Percentiles rank a stretch among this genome's conserved stretches.
Evolutionary conservation across 2,888 invertebrate species (phyloP).

Genomic region (Ichneumon xanthorius): DNA sequence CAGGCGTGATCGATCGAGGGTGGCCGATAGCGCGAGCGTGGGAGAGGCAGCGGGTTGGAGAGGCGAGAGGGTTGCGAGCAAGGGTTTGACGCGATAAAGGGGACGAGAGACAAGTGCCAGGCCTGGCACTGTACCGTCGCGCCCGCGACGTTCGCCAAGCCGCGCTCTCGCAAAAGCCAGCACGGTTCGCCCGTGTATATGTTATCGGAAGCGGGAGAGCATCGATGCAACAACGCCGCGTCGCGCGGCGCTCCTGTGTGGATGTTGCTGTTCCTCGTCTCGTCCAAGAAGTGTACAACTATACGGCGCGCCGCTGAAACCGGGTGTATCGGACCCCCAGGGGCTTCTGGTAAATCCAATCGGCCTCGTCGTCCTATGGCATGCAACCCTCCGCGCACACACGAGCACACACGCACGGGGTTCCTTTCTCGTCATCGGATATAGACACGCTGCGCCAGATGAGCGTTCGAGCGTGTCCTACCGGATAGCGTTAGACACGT

Average conservation of each 20-base stretch:
- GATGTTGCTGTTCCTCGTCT: constrained; percentile 20
- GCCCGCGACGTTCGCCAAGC: constrained; percentile 21
- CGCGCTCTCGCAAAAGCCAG: constrained; percentile 1
- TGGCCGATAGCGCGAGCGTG: constrained; percentile 5
- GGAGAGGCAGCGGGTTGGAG: background rate
- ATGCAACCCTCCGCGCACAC: constrained; percentile 18
- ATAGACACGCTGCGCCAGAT: constrained; percentile 39
- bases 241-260: constrained; percentile 9
- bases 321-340: constrained; percentile 33
- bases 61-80: constrained; percentile 13
- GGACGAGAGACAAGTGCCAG: constrained; percentile 48
- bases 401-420: background rate
- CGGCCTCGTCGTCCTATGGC: constrained; percentile 43
- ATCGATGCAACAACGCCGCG: constrained; percentile 47
- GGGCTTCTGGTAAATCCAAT: constrained; percentile 63
- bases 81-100: constrained; percentile 25
- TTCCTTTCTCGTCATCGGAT: constrained; percentile 49
- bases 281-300: constrained; percentile 27
- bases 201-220: constrained; percentile 40
- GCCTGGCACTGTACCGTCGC: constrained; percentile 32
- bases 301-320: constrained; percentile 16
- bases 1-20: constrained; percentile 45
- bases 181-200: constrained; percentile 22
- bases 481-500: constrained; percentile 57
- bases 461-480: constrained; percentile 56